Evolutionary conservation across 2,888 invertebrate species (phyloP).

Genomic region (Ichneumoninae sp.): DNA sequence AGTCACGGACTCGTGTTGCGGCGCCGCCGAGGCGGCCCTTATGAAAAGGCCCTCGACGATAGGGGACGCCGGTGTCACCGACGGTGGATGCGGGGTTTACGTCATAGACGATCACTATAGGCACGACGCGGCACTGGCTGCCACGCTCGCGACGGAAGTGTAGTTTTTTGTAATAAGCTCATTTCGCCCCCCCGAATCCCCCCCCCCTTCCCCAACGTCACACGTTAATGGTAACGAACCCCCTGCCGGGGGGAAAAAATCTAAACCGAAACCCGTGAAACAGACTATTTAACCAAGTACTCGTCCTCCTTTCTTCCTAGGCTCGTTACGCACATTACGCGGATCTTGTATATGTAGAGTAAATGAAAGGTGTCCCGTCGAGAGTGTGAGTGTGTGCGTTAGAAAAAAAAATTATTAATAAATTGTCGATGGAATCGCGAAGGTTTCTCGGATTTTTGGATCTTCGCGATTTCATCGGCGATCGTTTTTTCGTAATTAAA

Average conservation of each 20-base stretch:
- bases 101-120: conserved; percentile 91
- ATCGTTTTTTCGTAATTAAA: neutral
- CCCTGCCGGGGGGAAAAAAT: neutral
- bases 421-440: conserved; percentile 19
- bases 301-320: conserved; percentile 43
- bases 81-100: conserved; percentile 86
- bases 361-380: neutral
- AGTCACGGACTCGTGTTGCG: conserved; percentile 83
- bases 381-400: conserved; percentile 17
- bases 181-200: neutral
- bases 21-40: conserved; percentile 87
- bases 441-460: neutral
- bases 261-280: neutral
- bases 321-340: conserved; percentile 49
- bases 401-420: conserved; percentile 13
- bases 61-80: conserved; percentile 67
- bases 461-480: neutral
- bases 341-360: conserved; percentile 49
- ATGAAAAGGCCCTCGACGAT: conserved; percentile 88
- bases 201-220: neutral
- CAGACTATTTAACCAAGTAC: conserved; percentile 34
- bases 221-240: neutral
- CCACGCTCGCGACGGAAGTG: conserved; percentile 91
- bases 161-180: conserved; percentile 85
- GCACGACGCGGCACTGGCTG: conserved; percentile 85